These are phyloP conservation scores for Pampusana beccarii DNA, from an alignment of 2,113 vertebrate genomes.

Conservation along the genomic window DNA sequence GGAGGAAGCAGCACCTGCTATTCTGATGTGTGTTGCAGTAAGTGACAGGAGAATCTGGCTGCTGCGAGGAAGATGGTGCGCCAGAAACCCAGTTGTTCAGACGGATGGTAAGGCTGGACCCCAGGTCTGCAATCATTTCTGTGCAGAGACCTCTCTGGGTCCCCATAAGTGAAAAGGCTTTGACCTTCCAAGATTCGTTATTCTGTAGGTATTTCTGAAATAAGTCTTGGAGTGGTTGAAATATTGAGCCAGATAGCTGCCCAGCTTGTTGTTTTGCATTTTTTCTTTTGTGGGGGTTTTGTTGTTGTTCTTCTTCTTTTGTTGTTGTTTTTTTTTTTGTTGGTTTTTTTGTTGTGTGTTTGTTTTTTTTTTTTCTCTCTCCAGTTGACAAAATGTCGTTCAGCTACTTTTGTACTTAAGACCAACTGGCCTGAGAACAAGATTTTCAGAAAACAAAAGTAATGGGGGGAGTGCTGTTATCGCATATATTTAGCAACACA, in stretches of 20 bases:
- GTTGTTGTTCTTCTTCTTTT: not conserved
- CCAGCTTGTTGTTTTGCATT: not conserved
- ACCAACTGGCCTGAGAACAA: not conserved
- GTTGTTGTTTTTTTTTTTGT: no score
- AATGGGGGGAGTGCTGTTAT: not conserved
- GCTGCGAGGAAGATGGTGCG: accelerated
- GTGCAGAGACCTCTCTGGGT: not conserved
- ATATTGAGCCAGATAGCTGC: not conserved
- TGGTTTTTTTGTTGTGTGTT: not conserved
- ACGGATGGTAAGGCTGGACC: not conserved
- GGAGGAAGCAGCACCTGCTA: not conserved
- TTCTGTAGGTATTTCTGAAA: not conserved
- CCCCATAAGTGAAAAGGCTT: not conserved
- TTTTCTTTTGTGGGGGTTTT: no score
- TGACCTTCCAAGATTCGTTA: not conserved
- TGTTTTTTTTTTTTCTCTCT: not conserved
- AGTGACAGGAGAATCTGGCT: not conserved
- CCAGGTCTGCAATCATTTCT: not conserved
- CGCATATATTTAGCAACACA: not conserved
- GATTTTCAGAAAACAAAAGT: not conserved
- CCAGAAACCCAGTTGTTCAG: not conserved
- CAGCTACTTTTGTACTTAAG: not conserved
- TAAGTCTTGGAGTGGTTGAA: not conserved
- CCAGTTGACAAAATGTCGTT: not conserved
- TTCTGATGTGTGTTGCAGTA: not conserved